Evolutionary conservation across 2,797 vertebrate genomes (phyloP).

Genomic region (Tarsius wallacei): DNA sequence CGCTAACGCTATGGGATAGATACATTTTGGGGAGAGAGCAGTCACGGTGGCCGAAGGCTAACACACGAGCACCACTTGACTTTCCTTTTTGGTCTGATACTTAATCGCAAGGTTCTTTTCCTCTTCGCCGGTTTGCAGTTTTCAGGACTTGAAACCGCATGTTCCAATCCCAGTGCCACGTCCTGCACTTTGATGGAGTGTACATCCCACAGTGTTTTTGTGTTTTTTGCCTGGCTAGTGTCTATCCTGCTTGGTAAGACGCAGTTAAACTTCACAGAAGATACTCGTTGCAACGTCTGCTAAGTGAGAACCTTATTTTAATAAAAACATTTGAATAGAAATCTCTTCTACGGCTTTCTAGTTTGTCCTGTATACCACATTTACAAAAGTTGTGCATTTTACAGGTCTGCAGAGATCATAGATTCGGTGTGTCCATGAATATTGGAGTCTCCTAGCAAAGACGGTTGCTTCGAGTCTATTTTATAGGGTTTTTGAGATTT

Average conservation of each 20-base stretch:
- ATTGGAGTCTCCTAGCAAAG: constrained; percentile 94
- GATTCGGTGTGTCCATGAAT: constrained; percentile 96
- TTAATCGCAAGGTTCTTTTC: constrained; percentile 63
- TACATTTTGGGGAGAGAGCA: constrained; percentile 61
- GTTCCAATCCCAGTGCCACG: constrained; percentile 27
- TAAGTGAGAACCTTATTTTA: constrained; percentile 88
- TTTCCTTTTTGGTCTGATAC: constrained; percentile 67
- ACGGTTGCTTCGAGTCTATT: constrained; percentile 95
- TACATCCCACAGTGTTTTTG: constrained; percentile 68
- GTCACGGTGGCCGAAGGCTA: constrained; percentile 22
- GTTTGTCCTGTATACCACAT: constrained; percentile 84
- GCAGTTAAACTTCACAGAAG: constrained; percentile 92
- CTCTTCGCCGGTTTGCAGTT: constrained; percentile 66
- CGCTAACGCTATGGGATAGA: constrained; percentile 65
- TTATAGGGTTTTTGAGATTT: constrained; percentile 95
- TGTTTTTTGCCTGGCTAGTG: constrained; percentile 69
- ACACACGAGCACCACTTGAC: constrained; percentile 56
- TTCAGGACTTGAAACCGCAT: constrained; percentile 35
- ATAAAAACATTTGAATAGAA: constrained; percentile 91
- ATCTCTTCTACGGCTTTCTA: constrained; percentile 85
- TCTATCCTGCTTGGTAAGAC: constrained; percentile 86
- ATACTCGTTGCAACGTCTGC: constrained; percentile 89
- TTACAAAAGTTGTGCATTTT: constrained; percentile 88
- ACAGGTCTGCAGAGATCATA: constrained; percentile 97
- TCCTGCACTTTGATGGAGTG: not conserved